Evolutionary conservation across 2,113 vertebrate genomes (phyloP), one percentile per base, ranked within the genome.

Genomic region (Clarias magur): DNA sequence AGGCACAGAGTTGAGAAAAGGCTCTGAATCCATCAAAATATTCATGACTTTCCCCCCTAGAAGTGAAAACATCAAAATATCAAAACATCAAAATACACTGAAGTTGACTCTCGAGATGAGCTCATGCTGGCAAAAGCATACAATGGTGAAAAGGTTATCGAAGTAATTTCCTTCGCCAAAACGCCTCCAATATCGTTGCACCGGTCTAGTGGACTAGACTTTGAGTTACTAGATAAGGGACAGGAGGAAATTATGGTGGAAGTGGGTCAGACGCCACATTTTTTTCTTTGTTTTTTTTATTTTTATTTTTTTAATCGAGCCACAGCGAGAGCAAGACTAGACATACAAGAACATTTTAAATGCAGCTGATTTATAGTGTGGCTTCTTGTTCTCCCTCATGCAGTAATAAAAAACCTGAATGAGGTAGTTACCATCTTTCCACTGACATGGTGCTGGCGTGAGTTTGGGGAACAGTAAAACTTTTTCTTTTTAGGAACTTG

Each of bases 391-490:
- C 54, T 15, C 57, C 34, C 57, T 76, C 57, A 48, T 75, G 72
- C 25, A 63, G 38, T 48, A 54, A 76, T 42, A 48, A 27, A 48
- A 27, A 59, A 59, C 83, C 75, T 76, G 54, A 84, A 84, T 84
- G 72, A 85, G 42, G 57, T 57, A 42, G 53, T 80, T 38, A 60
- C 78, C 56, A 60, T 62, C 79, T 62, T 81, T 81, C 54, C 57
- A 62, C 27, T 62, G 79, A 62, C 79, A 25, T 42, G 57, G 27
- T 62, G 57, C 34, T 81, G 79, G 79, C 34, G 0, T 62, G 54
- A 79, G 75, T 21, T 7, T 34, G 10, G 56, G 79, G 27, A 80
- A 59, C 27, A 80, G 56, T 80, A 34, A 80, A 80, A 80, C 54
- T 34, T 59, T 80, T 60, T 80, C 27, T 80, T 62, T 60, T 38